Percentiles rank a stretch among this genome's conserved stretches.
Evolutionary conservation across 2,797 vertebrate genomes (phyloP).

Genomic region (Bradypodion ventrale): DNA sequence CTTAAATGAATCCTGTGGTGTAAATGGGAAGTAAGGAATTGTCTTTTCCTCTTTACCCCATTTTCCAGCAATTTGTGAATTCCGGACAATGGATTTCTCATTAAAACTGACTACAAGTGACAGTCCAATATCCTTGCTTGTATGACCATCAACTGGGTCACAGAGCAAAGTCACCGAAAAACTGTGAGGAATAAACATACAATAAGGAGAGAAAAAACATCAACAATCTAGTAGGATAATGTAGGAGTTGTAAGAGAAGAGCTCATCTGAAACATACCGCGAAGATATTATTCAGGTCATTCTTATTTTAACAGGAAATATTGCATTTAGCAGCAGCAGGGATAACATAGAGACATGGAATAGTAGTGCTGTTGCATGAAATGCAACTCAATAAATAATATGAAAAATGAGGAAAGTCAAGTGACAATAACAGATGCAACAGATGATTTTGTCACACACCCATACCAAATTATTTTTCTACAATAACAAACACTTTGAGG

Average conservation of each 20-base stretch:
- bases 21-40: conserved; percentile 89
- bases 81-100: conserved; percentile 85
- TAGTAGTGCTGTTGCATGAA: not conserved
- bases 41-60: conserved; percentile 87
- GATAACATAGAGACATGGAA: not conserved
- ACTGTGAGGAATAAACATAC: conserved; percentile 68
- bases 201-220: not conserved
- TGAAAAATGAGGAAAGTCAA: not conserved
- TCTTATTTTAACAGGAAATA: not conserved
- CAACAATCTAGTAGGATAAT: conserved; percentile 21
- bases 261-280: not conserved
- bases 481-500: not conserved
- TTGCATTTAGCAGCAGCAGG: not conserved
- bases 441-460: not conserved
- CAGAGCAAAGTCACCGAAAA: conserved; percentile 85
- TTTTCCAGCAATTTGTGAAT: conserved; percentile 84
- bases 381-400: not conserved
- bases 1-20: conserved; percentile 87
- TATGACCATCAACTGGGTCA: conserved; percentile 69
- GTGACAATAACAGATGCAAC: not conserved
- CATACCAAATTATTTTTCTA: not conserved
- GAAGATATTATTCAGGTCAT: not conserved
- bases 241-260: not conserved
- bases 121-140: conserved; percentile 82
- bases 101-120: conserved; percentile 84